Conservation (phyloP, 2,797 vertebrate genomes). For the Anisognathus igniventris region DNA sequence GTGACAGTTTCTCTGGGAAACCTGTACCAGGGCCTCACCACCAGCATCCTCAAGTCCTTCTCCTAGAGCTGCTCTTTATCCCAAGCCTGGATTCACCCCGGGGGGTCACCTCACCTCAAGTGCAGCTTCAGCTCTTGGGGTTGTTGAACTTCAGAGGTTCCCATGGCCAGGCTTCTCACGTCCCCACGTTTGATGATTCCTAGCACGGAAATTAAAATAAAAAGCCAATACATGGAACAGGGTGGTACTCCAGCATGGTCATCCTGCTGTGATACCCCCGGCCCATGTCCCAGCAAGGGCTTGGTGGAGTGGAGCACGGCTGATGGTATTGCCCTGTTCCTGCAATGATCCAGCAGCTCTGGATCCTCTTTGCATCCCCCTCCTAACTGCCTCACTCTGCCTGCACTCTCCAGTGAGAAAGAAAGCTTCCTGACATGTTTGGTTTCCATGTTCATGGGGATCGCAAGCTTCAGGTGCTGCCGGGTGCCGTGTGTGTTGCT, state of each 20-base stretch:
- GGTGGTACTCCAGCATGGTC: rapidly evolving
- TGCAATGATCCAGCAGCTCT: too few species aligned
- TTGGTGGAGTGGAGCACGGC: rapidly evolving
- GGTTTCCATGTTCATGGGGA: rapidly evolving
- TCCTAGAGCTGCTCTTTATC: background rate
- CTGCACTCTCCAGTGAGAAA: rapidly evolving
- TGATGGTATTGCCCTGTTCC: rapidly evolving
- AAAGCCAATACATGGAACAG: rapidly evolving
- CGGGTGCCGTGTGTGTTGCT: background rate
- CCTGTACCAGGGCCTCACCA: too few species aligned
- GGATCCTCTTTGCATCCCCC: background rate
- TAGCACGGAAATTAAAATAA: too few species aligned
- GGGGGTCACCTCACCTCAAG: rapidly evolving
- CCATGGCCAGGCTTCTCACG: rapidly evolving
- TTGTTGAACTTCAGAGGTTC: background rate
- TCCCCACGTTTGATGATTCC: too few species aligned
- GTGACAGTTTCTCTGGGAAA: background rate
- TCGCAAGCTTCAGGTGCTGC: background rate
- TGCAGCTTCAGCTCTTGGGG: too few species aligned
- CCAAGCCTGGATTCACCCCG: too few species aligned
- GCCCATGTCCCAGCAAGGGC: rapidly evolving
- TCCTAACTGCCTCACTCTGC: rapidly evolving
- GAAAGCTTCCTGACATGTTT: background rate
- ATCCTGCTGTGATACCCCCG: rapidly evolving
- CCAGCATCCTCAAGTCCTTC: too few species aligned